Percentiles rank a stretch among this genome's conserved stretches.
Evolutionary conservation across 2,888 invertebrate species (phyloP).

Genomic region (Acleris literana): DNA sequence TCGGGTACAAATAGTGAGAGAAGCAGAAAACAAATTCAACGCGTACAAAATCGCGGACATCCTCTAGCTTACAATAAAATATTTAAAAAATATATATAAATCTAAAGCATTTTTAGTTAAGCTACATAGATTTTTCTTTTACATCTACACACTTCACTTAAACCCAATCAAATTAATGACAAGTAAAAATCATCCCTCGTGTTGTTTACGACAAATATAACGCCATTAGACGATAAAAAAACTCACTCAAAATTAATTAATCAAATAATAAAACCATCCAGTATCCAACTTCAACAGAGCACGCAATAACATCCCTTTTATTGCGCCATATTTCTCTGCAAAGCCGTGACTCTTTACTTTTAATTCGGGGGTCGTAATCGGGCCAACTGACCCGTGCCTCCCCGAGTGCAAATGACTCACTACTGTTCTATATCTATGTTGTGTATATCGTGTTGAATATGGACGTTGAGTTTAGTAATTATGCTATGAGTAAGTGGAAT

Average conservation of each 20-base stretch:
- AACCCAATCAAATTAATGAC: no score
- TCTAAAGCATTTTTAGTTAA: no score
- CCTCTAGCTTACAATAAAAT: no score
- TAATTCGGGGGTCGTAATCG: constrained; percentile 55
- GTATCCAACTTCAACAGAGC: not conserved
- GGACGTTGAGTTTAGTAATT: no score
- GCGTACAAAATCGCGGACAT: no score
- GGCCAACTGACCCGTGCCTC: constrained; percentile 54
- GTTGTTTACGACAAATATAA: not conserved
- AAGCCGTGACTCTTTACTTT: constrained; percentile 62
- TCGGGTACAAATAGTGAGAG: no score
- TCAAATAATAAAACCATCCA: constrained; percentile 4
- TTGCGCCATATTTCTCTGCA: constrained; percentile 25
- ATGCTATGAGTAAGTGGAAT: not conserved
- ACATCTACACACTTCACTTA: no score
- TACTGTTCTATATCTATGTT: constrained; percentile 24
- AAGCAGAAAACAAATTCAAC: no score
- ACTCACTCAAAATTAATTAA: not conserved
- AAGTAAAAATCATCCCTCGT: not conserved
- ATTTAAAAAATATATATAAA: no score
- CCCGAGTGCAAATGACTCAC: constrained; percentile 65
- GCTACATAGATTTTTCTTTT: no score
- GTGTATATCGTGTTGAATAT: not conserved
- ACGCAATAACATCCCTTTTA: constrained; percentile 6
- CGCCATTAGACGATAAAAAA: not conserved